Evolutionary conservation across 1,140 invertebrate genomes (phyloP).

Genomic region (Procambarus clarkii): DNA sequence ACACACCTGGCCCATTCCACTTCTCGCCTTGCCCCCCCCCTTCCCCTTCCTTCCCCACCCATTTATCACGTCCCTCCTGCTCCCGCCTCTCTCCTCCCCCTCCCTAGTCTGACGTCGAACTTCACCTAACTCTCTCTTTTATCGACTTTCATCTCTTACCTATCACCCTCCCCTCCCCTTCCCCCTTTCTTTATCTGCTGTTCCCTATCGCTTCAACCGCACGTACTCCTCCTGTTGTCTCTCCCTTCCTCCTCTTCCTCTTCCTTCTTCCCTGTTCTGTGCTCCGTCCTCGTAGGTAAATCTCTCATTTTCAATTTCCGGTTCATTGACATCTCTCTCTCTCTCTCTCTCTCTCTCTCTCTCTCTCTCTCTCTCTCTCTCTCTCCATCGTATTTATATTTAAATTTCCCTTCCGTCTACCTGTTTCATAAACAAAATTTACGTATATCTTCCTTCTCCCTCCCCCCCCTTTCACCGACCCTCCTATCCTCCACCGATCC

Average conservation of each 20-base stretch:
- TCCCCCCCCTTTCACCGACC: neutral
- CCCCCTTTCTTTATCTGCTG: neutral
- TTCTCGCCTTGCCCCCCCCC: neutral
- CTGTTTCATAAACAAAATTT: too few relatives aligned
- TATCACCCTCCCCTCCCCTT: neutral
- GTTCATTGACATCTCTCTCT: neutral
- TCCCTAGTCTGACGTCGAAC: neutral
- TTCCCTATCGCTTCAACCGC: neutral
- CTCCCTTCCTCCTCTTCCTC: too few relatives aligned
- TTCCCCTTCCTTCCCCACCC: neutral
- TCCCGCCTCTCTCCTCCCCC: neutral
- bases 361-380: neutral
- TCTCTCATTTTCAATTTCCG: neutral
- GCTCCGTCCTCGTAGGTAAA: neutral
- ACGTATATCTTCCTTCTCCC: too few relatives aligned
- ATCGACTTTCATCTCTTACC: neutral
- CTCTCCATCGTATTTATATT: neutral
- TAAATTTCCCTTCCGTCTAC: too few relatives aligned
- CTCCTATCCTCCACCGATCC: too few relatives aligned
- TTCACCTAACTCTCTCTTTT: neutral
- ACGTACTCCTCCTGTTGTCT: neutral
- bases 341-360: neutral
- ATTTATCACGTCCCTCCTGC: neutral
- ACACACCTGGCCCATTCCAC: neutral
- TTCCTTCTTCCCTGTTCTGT: neutral